phyloP scores from a whole-genome alignment of 2,888 invertebrate genomes.

The Panzeria rudis region DNA sequence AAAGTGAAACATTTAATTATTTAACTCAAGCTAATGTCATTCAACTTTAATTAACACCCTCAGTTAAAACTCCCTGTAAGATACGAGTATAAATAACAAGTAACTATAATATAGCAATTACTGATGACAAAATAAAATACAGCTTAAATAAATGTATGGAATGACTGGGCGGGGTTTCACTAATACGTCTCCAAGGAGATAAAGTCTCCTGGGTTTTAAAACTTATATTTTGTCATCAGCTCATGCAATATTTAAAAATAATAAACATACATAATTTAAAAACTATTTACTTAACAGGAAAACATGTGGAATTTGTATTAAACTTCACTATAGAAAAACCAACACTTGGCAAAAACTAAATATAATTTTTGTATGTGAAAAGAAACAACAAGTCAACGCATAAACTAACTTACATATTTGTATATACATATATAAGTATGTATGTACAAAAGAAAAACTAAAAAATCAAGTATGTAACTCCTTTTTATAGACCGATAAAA shows the following conservation, averaged over 20 bases:
- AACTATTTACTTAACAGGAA: slow-evolving; percentile 4
- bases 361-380: too few species aligned
- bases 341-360: neutral
- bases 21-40: neutral
- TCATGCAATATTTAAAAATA: neutral
- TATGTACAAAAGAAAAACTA: too few species aligned
- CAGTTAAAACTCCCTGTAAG: neutral
- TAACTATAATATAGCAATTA: slow-evolving; percentile 16
- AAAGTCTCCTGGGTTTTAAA: slow-evolving; percentile 28
- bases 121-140: slow-evolving; percentile 36
- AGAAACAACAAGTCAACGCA: too few species aligned
- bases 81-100: slow-evolving; percentile 8
- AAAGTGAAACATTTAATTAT: too few species aligned
- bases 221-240: neutral
- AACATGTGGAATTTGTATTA: neutral
- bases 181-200: slow-evolving; percentile 17
- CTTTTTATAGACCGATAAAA: too few species aligned
- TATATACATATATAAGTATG: too few species aligned
- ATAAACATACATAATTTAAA: neutral
- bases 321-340: neutral
- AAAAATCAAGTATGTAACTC: too few species aligned
- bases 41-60: neutral
- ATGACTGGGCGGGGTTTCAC: slow-evolving; percentile 68
- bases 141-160: slow-evolving; percentile 9
- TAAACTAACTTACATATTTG: too few species aligned